These are phyloP conservation scores for Oscheius myriophilus DNA, from an alignment of 2,888 invertebrate genomes.

Conservation along the genomic window DNA sequence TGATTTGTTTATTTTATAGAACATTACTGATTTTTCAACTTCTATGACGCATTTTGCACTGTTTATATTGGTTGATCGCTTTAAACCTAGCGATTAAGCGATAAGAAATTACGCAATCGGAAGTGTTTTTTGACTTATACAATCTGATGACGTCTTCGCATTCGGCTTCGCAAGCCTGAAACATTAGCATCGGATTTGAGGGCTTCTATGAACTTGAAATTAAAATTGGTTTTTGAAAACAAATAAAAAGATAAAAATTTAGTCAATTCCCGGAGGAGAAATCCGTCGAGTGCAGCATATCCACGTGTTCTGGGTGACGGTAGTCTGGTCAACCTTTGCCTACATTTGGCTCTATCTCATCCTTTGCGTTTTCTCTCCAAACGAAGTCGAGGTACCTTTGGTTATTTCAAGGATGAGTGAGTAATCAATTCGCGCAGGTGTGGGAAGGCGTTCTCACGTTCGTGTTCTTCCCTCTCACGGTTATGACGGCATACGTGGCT, in stretches of 20 bases:
- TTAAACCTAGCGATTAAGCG: background rate
- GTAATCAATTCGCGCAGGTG: constrained; percentile 35
- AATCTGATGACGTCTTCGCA: background rate
- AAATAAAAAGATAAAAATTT: constrained; percentile 72
- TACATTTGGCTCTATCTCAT: constrained; percentile 98
- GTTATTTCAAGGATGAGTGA: background rate
- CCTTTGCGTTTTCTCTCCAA: constrained; percentile 79
- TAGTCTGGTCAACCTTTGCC: constrained; percentile 97
- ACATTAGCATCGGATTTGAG: background rate
- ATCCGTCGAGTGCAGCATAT: constrained; percentile 67
- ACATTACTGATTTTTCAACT: too few species aligned
- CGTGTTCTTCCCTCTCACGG: constrained; percentile 93
- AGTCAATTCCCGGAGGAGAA: constrained; percentile 63
- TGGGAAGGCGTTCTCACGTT: constrained; percentile 82
- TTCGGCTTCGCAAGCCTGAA: too few species aligned
- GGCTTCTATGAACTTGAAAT: background rate
- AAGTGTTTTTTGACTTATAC: background rate
- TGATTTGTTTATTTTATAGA: background rate
- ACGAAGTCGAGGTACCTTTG: constrained; percentile 66
- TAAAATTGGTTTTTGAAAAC: too few species aligned
- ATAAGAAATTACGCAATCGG: background rate
- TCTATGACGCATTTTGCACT: too few species aligned
- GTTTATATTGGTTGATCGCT: constrained; percentile 3
- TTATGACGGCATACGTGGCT: constrained; percentile 92
- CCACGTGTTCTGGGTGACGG: constrained; percentile 84